These are phyloP conservation scores for Steinernema scapterisci DNA, from an alignment of 2,888 invertebrate genomes.

Conservation along the genomic window DNA sequence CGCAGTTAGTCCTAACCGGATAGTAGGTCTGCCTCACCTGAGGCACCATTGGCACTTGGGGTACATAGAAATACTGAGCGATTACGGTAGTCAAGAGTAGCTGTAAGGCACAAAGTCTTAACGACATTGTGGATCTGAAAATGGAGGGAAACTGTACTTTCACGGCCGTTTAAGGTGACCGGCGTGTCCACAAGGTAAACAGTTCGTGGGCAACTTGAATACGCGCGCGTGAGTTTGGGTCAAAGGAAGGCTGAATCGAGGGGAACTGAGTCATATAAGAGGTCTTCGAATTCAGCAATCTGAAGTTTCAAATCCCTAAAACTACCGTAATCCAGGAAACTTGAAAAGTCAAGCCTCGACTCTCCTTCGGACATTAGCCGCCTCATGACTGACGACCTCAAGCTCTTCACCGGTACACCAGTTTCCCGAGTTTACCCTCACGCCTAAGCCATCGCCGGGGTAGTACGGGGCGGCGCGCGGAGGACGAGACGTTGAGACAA, in stretches of 20 bases:
- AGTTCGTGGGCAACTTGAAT: too few species aligned
- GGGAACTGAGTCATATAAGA: too few species aligned
- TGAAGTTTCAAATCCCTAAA: too few species aligned
- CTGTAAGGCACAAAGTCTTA: neutral
- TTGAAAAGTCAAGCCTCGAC: too few species aligned
- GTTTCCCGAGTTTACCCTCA: neutral
- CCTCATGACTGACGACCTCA: neutral
- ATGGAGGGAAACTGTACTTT: neutral
- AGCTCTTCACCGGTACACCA: neutral
- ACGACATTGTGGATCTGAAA: neutral
- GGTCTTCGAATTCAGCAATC: too few species aligned
- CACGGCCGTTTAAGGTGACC: too few species aligned
- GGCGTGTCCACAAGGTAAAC: too few species aligned
- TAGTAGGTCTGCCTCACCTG: constrained; percentile 49
- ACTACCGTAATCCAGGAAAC: too few species aligned
- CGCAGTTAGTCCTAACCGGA: constrained; percentile 63
- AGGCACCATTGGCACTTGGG: constrained; percentile 17
- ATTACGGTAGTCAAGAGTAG: neutral
- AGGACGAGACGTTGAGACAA: neutral
- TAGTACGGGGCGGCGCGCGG: constrained; percentile 1
- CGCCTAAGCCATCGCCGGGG: neutral
- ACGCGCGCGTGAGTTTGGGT: too few species aligned
- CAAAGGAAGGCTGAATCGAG: too few species aligned
- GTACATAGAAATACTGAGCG: constrained; percentile 26
- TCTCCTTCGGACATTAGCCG: too few species aligned